Percentiles rank a stretch among this genome's conserved stretches.
Conservation (phyloP, 2,888 invertebrate species). For the Eupithecia tripunctaria region DNA sequence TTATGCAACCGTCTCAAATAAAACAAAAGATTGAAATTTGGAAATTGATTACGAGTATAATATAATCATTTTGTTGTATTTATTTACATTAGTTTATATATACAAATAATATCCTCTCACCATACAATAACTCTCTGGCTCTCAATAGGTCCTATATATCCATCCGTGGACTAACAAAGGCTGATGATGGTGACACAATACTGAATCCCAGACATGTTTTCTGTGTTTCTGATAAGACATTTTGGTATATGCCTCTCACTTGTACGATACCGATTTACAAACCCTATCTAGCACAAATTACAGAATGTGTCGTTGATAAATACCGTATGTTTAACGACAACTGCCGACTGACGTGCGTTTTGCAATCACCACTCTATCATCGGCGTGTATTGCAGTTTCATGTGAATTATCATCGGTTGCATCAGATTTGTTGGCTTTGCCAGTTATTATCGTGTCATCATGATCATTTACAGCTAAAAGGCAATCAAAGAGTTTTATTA, state of each 20-base stretch:
- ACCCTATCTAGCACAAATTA: conserved; percentile 10
- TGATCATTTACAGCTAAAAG: neutral
- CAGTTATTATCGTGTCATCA: neutral
- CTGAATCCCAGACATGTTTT: neutral
- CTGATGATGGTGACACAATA: too few relatives aligned
- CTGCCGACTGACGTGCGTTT: conserved; percentile 21
- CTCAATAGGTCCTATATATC: too few relatives aligned
- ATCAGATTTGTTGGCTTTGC: neutral
- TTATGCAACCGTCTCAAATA: conserved; percentile 14
- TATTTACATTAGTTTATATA: too few relatives aligned
- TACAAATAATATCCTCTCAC: too few relatives aligned
- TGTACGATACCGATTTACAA: conserved; percentile 14
- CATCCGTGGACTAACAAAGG: too few relatives aligned
- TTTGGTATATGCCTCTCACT: neutral
- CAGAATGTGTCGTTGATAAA: conserved; percentile 9
- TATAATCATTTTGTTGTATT: too few relatives aligned
- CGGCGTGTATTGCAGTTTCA: conserved; percentile 20
- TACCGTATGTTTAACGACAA: conserved; percentile 18
- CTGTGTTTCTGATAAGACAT: neutral
- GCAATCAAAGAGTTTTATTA: neutral
- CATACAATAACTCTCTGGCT: too few relatives aligned
- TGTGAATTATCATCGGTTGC: conserved; percentile 7
- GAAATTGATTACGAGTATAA: too few relatives aligned
- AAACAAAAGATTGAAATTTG: too few relatives aligned
- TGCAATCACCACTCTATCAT: conserved; percentile 22